Evolutionary conservation across 2,888 invertebrate genomes (phyloP).

Genomic region (Laspeyria flexula): DNA sequence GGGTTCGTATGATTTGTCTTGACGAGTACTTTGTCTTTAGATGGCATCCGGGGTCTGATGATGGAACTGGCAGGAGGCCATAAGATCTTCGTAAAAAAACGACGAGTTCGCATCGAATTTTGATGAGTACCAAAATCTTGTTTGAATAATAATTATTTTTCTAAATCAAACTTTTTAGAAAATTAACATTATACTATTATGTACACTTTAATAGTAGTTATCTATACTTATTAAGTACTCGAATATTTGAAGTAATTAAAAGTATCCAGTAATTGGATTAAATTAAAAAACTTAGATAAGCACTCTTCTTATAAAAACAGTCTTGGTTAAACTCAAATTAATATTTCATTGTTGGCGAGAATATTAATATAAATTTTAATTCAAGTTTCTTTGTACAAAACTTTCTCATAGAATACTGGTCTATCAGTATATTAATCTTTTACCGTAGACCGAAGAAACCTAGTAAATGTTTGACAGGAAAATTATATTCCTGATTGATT

Average conservation of each 20-base stretch:
- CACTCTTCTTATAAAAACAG: constrained; percentile 2
- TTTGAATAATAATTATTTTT: too few species aligned
- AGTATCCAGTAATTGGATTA: constrained; percentile 10
- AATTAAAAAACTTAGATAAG: constrained; percentile 11
- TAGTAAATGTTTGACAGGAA: too few species aligned
- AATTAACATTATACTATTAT: not conserved
- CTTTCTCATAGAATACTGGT: not conserved
- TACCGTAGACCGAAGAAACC: too few species aligned
- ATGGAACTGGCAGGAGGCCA: too few species aligned
- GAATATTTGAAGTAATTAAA: constrained; percentile 3
- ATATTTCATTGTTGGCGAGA: not conserved
- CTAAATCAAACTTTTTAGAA: too few species aligned
- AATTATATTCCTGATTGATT: too few species aligned
- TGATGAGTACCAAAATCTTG: too few species aligned
- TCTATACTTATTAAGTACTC: not conserved
- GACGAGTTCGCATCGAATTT: too few species aligned
- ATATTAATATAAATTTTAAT: not conserved
- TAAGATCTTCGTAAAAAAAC: too few species aligned
- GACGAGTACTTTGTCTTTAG: too few species aligned
- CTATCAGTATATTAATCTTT: not conserved
- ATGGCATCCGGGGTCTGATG: too few species aligned
- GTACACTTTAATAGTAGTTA: not conserved
- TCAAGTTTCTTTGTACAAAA: not conserved
- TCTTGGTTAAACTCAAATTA: not conserved
- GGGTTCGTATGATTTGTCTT: too few species aligned